Conservation (phyloP, 2,888 invertebrate species). For the Eupsilia transversa region DNA sequence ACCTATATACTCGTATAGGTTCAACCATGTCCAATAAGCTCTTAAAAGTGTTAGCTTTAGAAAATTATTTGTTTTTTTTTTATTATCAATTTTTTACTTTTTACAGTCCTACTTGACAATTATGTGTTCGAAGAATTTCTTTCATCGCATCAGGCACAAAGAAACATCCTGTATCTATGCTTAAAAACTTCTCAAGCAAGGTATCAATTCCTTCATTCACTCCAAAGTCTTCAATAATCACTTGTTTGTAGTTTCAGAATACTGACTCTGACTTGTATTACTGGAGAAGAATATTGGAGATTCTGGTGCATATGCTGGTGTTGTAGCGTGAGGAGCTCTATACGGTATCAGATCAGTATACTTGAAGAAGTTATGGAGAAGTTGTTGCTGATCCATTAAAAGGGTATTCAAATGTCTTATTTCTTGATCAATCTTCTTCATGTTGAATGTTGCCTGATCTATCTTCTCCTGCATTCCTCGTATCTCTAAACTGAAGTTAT, state of each 20-base stretch:
- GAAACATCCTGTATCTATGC: background rate
- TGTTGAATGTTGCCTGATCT: slow-evolving; percentile 93
- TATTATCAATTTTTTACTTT: background rate
- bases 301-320: slow-evolving; percentile 77
- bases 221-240: slow-evolving; percentile 23
- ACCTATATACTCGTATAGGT: too few relatives aligned
- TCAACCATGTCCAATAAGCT: background rate
- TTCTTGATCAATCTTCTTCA: slow-evolving; percentile 93
- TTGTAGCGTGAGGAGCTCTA: slow-evolving; percentile 71
- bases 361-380: slow-evolving; percentile 83
- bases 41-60: background rate
- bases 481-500: slow-evolving; percentile 90
- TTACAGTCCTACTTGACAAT: background rate
- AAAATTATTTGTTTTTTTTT: background rate
- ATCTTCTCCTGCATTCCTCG: slow-evolving; percentile 92
- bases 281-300: slow-evolving; percentile 81
- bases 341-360: slow-evolving; percentile 73
- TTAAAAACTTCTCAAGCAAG: background rate
- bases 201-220: background rate
- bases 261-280: slow-evolving; percentile 62
- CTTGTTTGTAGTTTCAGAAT: slow-evolving; percentile 67
- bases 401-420: slow-evolving; percentile 92
- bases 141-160: background rate
- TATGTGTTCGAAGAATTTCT: background rate
- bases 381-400: slow-evolving; percentile 83